These are phyloP conservation scores for Microplitis demolitor DNA, from an alignment of 1,140 invertebrate species.

Conservation along the genomic window DNA sequence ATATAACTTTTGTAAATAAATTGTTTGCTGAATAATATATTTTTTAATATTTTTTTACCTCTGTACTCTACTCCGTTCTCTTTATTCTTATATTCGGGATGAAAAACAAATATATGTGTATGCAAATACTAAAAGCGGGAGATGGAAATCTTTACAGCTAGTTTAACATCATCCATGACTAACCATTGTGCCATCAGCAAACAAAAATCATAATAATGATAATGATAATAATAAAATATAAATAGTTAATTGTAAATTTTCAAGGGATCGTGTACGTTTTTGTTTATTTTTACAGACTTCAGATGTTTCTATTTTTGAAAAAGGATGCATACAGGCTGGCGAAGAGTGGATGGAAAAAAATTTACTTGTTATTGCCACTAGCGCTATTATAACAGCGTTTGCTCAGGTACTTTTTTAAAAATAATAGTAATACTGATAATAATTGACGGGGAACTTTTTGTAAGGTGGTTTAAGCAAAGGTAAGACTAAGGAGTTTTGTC, in stretches of 20 bases:
- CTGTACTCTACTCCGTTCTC: too few relatives aligned
- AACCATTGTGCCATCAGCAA: too few relatives aligned
- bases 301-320: constrained; percentile 85
- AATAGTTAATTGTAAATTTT: not conserved
- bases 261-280: constrained; percentile 35
- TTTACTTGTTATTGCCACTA: constrained; percentile 87
- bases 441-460: not conserved
- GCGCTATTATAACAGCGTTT: constrained; percentile 83
- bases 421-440: not conserved
- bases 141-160: too few relatives aligned
- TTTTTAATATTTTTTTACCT: too few relatives aligned
- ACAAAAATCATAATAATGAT: not conserved
- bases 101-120: too few relatives aligned
- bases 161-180: too few relatives aligned
- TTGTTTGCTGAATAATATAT: too few relatives aligned
- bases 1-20: too few relatives aligned
- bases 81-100: too few relatives aligned
- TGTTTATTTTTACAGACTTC: constrained; percentile 67
- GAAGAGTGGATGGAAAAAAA: constrained; percentile 95
- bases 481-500: not conserved
- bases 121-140: too few relatives aligned
- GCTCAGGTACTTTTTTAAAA: constrained; percentile 75
- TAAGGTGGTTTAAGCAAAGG: not conserved
- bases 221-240: not conserved
- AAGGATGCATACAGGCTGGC: constrained; percentile 89